Evolutionary conservation across 2,888 invertebrate genomes (phyloP), one percentile per base, ranked within the genome.

Genomic region (Cetonia aurata): DNA sequence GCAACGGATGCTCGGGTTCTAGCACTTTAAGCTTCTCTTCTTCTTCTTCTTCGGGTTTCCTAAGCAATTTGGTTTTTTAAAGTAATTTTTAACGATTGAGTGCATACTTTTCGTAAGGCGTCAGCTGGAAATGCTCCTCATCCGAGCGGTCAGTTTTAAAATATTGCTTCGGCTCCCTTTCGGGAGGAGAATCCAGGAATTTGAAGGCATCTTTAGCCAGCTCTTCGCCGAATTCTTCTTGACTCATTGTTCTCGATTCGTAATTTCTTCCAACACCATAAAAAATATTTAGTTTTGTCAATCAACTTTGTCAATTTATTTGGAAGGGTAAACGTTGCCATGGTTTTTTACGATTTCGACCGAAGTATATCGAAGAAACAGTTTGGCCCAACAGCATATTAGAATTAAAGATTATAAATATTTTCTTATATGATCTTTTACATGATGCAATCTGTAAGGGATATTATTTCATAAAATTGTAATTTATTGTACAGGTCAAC

Each of bases 1-100:
- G 89, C 57, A 93, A 86, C 0, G 92, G 92, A 82, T 94, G 93
- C 67, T 92, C 87, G 0, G 93, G 88, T 71, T 92, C 89, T 73
- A 94, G 83, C 41, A 92, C 87, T 3, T 88, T 86, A 0, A 87
- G 86, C 13, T 72, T 56, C 50, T 79, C 77, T 33, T 62, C 31
- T 8, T 71, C 44, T 8, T 71, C 44, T 13, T n/a, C 44, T 6
- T 44, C 10, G 1, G 13, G 13, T 44, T 13, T n/a, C 13, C 44
- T 44, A n/a, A 13, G 6, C 10, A 6, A 9, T 41, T 41, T 44
- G 44, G 6, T 44, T 3, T 44, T 44, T n/a, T 2, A 44, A 44
- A 44, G 44, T 44, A 3, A 44, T 44, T 44, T 25, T 19, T 25
- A 25, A 10, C 10, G 6, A 6, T 9, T 33, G 15, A 12, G 1